These are phyloP conservation scores for Ciconia nigra DNA, from an alignment of 2,797 vertebrate species.

Conservation along the genomic window DNA sequence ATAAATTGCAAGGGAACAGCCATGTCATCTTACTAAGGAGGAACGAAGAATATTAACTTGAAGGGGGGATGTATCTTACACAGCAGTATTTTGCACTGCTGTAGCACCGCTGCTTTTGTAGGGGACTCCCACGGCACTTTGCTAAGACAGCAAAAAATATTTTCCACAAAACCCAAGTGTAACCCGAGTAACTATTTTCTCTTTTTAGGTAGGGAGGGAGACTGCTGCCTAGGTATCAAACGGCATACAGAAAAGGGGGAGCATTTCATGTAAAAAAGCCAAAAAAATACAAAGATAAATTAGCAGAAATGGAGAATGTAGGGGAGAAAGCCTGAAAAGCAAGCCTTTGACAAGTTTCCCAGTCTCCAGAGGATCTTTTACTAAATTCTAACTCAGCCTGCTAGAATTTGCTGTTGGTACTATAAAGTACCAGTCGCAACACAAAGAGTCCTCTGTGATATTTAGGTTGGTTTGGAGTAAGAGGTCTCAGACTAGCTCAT, in stretches of 20 bases:
- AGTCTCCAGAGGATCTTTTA: not conserved
- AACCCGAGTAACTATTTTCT: not conserved
- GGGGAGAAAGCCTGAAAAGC: not conserved
- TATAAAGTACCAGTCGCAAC: not conserved
- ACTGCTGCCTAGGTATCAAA: not conserved
- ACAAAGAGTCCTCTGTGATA: accelerated
- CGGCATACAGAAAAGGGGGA: not conserved
- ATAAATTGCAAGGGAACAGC: not conserved
- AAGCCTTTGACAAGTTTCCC: not conserved
- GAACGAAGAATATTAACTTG: not conserved
- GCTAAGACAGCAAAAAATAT: not conserved
- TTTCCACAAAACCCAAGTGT: not conserved
- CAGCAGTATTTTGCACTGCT: not conserved
- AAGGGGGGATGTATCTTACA: not conserved
- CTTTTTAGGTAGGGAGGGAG: not conserved
- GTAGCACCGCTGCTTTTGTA: not conserved
- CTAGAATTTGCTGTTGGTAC: not conserved
- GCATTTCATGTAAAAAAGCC: not conserved
- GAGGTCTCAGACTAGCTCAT: accelerated
- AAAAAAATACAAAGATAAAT: not conserved
- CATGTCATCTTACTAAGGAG: not conserved
- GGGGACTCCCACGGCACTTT: not conserved
- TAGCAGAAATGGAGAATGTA: not conserved
- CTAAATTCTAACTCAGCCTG: not conserved
- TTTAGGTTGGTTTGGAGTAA: not conserved